Evolutionary conservation across 2,888 invertebrate species (phyloP).

Genomic region (Achlya flavicornis): DNA sequence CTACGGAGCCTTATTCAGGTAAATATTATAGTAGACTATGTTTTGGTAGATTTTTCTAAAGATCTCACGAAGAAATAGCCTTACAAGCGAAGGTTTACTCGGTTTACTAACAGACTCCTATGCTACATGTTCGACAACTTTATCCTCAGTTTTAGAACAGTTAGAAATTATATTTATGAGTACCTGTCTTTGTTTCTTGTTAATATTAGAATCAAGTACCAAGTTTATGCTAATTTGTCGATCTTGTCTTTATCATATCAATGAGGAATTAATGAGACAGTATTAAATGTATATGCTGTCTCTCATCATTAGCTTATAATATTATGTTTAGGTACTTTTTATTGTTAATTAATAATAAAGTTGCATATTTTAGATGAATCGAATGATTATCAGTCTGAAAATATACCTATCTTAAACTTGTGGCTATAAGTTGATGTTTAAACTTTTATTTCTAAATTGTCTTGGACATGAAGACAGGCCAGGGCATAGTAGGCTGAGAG

Average conservation of each 20-base stretch:
- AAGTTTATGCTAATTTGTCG: too few species aligned
- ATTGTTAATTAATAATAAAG: too few species aligned
- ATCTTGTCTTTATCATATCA: background rate
- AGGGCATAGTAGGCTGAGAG: too few species aligned
- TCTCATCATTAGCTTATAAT: too few species aligned
- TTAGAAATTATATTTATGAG: background rate
- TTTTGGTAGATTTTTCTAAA: background rate
- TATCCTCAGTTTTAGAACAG: background rate
- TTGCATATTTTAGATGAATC: too few species aligned
- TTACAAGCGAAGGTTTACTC: conserved; percentile 12
- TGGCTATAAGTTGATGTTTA: too few species aligned
- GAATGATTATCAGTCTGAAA: too few species aligned
- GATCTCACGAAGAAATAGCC: background rate
- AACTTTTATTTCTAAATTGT: too few species aligned
- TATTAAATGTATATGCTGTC: background rate
- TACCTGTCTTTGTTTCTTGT: background rate
- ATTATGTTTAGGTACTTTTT: too few species aligned
- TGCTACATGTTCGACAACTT: conserved; percentile 22
- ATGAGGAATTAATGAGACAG: background rate
- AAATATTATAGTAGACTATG: conserved; percentile 19
- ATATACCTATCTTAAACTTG: too few species aligned
- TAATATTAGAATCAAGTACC: too few species aligned
- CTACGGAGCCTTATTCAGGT: conserved; percentile 91
- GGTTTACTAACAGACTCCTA: conserved; percentile 71
- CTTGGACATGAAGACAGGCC: too few species aligned